These are phyloP conservation scores for Gymnarchus niloticus DNA, from an alignment of 2,113 vertebrate species.

Conservation along the genomic window DNA sequence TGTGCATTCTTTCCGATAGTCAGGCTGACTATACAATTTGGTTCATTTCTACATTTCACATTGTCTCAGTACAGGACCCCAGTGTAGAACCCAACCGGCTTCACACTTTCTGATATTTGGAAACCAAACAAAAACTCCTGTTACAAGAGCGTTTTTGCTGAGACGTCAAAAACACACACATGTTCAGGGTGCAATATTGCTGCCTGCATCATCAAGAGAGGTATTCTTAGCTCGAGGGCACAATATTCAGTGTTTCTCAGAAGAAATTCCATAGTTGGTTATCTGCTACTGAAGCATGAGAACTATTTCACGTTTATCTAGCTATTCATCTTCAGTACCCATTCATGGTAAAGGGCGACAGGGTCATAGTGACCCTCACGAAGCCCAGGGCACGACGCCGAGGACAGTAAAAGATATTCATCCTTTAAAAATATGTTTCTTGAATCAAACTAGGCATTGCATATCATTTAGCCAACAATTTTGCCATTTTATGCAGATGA, in stretches of 20 bases:
- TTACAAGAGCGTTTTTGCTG: too few relatives aligned
- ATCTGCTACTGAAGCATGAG: neutral
- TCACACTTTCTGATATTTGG: too few relatives aligned
- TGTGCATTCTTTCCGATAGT: neutral
- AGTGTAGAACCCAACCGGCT: too few relatives aligned
- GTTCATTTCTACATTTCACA: neutral
- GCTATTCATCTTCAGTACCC: neutral
- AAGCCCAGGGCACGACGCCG: neutral
- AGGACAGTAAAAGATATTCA: neutral
- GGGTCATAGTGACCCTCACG: neutral
- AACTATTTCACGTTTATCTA: neutral
- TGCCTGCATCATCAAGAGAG: neutral
- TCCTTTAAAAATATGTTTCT: neutral
- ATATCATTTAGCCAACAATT: neutral
- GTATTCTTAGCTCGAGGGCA: neutral
- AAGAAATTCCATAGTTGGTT: neutral
- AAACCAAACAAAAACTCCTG: too few relatives aligned
- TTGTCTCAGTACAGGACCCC: neutral
- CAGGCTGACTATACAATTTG: neutral
- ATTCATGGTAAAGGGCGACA: neutral
- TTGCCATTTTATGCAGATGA: neutral
- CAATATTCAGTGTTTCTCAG: neutral
- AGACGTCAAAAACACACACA: too few relatives aligned
- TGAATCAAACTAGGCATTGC: neutral
- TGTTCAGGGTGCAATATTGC: too few relatives aligned